Base-by-base conservation (phyloP, 2,888 invertebrate species). In the Metacarcinus magister region DNA sequence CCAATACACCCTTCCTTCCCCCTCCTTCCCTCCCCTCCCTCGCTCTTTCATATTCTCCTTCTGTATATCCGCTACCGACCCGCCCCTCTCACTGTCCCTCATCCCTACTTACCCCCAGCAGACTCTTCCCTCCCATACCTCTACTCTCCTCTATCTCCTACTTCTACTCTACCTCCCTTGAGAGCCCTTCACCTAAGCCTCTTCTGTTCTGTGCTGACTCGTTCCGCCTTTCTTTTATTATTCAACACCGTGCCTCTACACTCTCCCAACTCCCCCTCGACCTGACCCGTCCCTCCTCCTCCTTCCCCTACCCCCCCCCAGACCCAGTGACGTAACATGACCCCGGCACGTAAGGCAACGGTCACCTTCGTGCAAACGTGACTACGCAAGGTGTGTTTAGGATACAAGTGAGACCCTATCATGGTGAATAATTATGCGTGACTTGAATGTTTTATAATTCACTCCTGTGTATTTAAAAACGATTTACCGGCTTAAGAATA, bases 21-120 rank as follows among this genome's bases (percentile, higher is more conserved):
- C 87, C 87, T 46, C 28, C 91, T 43, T 46, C 28, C 90, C 44
- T 44, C n/a, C 90, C 28, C n/a, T 90, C 90, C 23, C 43, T 90
- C 90, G 19, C n/a, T 90, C 90, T n/a, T 39, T 44, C 44, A 13
- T 43, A 16, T n/a, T 0, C 10, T 0, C 46, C 90, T 43, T 46
- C 46, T 44, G 13, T n/a, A 0, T 16, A 28, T 46, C 46, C 90
- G 13, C n/a, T n/a, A 44, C n/a, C 46, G 43, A 39, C 28, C 54
- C 48, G 0, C 3, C 43, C 44, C 13, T 28, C n/a, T 32, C 28
- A 2, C 28, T 10, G 1, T 28, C 4, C 39, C 5, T 28, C 28
- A 7, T 2, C 13, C 28, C 16, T 92, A 28, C 46, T 19, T 43
- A 39, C 28, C 28, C 19, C 0, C 46, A 3, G 4, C 48, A 8